Percentiles rank a stretch among this genome's conserved stretches.
phyloP scores from a whole-genome alignment of 2,797 vertebrate genomes.

The Aeoliscus strigatus region DNA sequence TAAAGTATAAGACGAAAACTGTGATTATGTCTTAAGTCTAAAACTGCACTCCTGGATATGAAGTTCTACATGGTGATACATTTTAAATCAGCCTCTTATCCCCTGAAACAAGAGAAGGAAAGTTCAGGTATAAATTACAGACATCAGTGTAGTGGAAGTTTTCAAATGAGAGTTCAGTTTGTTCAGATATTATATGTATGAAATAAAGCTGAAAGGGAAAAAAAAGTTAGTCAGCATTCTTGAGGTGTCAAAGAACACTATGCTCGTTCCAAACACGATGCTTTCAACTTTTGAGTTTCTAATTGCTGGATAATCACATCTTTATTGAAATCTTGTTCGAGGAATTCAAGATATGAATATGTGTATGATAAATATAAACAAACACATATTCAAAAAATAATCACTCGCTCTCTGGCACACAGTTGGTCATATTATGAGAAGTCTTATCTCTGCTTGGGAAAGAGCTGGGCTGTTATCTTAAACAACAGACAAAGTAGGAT shows the following conservation, averaged over 20 bases:
- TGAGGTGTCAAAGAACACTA: no score
- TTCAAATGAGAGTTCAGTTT: no score
- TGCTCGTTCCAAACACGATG: no score
- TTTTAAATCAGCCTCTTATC: constrained; percentile 72
- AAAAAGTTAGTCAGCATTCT: no score
- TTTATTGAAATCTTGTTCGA: constrained; percentile 20
- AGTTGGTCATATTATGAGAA: constrained; percentile 56
- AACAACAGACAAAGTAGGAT: constrained; percentile 64
- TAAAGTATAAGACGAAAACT: constrained; percentile 67
- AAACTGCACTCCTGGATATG: constrained; percentile 61
- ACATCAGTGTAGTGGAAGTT: constrained; percentile 59
- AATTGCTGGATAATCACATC: constrained; percentile 45
- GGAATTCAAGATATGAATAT: constrained; percentile 49
- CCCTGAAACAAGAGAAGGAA: constrained; percentile 58
- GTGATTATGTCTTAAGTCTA: constrained; percentile 67
- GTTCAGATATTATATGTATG: no score
- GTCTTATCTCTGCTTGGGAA: constrained; percentile 53
- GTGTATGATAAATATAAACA: constrained; percentile 41
- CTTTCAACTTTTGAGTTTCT: constrained; percentile 46
- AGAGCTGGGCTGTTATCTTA: constrained; percentile 56
- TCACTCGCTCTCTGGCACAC: constrained; percentile 48
- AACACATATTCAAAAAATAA: constrained; percentile 46
- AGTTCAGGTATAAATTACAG: constrained; percentile 65
- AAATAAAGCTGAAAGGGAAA: no score
- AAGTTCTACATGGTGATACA: constrained; percentile 68